Base-by-base conservation (phyloP, 2,797 vertebrate species). In the Urophycis tenuis region DNA sequence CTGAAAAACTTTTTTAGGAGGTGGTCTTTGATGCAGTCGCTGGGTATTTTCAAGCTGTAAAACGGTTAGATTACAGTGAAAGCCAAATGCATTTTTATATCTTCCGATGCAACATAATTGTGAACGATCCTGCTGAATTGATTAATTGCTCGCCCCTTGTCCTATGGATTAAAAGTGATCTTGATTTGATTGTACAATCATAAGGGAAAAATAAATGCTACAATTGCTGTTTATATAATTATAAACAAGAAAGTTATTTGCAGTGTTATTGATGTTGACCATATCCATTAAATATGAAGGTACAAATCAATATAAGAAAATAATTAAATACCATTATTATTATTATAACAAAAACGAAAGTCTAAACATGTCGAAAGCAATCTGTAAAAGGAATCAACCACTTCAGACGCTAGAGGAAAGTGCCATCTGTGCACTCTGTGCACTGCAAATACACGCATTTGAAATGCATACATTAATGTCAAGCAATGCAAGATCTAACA, bases 161-260 rank as follows among this genome's bases (percentile, higher is more conserved):
- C 39, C 81, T 75, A 77, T 81, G 85, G 81, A 79, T 85, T 75
- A 77, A 75, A 86, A 80, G 74, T 77, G 72, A 82, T 86, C 85
- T 85, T 84, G 74, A 83, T 83, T 85, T 87, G 86, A 90, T 88
- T 89, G 91, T 91, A 93, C 92, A 93, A 93, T 93, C 92, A 92
- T 79, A 79, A 71, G 74, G 53, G 77, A 79, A 53, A 82, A 85
- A 85, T 71, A 85, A 85, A 88, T 80, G 78, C 81, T 85, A 82
- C 82, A 87, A 78, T 83, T 86, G 79, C 83, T 76, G 87, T 85
- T 78, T 89, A 88, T 87, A 86, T 82, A 84, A 88, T 79, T 77
- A 76, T 74, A 85, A 81, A 85, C 75, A 67, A 67, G 60, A 53
- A 85, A 75, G 80, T 79, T 82, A 83, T 86, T 84, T 83, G 72